phyloP scores from a whole-genome alignment of 2,888 invertebrate genomes.

The Sminthurides aquaticus region DNA sequence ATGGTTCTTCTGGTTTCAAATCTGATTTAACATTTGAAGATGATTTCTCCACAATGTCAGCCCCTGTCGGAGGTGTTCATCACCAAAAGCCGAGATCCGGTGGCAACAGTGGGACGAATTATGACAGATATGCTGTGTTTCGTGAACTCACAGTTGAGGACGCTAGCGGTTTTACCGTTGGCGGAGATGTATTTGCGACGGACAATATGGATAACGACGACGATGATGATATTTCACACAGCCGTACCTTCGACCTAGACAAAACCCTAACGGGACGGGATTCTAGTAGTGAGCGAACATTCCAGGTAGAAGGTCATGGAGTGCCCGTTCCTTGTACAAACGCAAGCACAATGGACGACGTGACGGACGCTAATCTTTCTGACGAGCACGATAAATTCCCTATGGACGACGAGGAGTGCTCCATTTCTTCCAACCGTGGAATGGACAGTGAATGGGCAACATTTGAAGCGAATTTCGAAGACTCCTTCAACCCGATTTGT shows the following conservation, averaged over 20 bases:
- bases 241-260: slow-evolving; percentile 32
- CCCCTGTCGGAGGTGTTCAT: slow-evolving; percentile 43
- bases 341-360: slow-evolving; percentile 42
- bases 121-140: slow-evolving; percentile 81
- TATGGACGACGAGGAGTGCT: slow-evolving; percentile 36
- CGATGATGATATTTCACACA: slow-evolving; percentile 34
- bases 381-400: slow-evolving; percentile 39
- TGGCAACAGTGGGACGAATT: slow-evolving; percentile 12
- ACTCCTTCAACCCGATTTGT: slow-evolving; percentile 22
- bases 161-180: slow-evolving; percentile 41
- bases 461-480: slow-evolving; percentile 43
- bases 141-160: slow-evolving; percentile 72
- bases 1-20: not conserved
- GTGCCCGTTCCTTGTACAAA: slow-evolving; percentile 5
- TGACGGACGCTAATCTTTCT: slow-evolving; percentile 41
- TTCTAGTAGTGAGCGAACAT: slow-evolving; percentile 41
- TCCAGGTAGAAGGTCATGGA: slow-evolving; percentile 35
- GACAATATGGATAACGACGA: slow-evolving; percentile 46
- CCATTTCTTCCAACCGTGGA: slow-evolving; percentile 18
- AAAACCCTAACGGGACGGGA: slow-evolving; percentile 31
- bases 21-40: slow-evolving; percentile 45
- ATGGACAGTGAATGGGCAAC: slow-evolving; percentile 38
- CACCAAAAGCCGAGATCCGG: no score
- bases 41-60: slow-evolving; percentile 49
- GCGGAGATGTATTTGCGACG: slow-evolving; percentile 4